phyloP scores from a whole-genome alignment of 2,888 invertebrate species.

The Vandiemenella viatica region DNA sequence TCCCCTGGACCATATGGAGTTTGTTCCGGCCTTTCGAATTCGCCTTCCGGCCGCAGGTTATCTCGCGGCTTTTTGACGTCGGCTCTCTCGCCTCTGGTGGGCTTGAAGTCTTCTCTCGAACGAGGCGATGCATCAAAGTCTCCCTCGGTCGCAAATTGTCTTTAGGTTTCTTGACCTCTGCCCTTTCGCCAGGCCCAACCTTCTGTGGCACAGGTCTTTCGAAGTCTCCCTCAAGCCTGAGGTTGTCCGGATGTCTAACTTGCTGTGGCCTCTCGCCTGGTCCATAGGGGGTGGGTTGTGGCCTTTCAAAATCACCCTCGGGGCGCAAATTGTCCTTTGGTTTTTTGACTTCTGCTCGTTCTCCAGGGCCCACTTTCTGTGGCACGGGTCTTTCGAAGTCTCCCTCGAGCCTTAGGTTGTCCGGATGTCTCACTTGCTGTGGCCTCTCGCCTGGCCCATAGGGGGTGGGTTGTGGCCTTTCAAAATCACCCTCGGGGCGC shows the following conservation, averaged over 20 bases:
- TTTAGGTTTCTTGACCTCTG: slow-evolving; percentile 24
- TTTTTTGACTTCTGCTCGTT: slow-evolving; percentile 18
- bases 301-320: slow-evolving; percentile 31
- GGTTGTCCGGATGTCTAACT: slow-evolving; percentile 26
- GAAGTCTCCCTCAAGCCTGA: slow-evolving; percentile 29
- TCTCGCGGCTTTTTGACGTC: too few relatives aligned
- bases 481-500: too few relatives aligned
- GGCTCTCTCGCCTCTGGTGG: too few relatives aligned
- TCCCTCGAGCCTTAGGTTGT: slow-evolving; percentile 16
- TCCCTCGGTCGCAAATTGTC: slow-evolving; percentile 32
- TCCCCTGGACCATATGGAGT: slow-evolving; percentile 15
- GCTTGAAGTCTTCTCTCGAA: too few relatives aligned
- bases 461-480: slow-evolving; percentile 22
- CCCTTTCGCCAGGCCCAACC: slow-evolving; percentile 15
- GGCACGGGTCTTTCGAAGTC: slow-evolving; percentile 14
- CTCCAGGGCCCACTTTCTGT: slow-evolving; percentile 13
- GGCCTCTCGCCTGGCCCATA: slow-evolving; percentile 32
- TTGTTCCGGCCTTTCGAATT: slow-evolving; percentile 19
- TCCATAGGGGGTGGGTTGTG: slow-evolving; percentile 14
- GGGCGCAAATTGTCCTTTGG: slow-evolving; percentile 46
- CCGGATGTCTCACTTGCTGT: slow-evolving; percentile 26
- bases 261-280: slow-evolving; percentile 20
- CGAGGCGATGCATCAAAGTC: too few relatives aligned
- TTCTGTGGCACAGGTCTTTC: slow-evolving; percentile 19
- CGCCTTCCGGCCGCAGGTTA: slow-evolving; percentile 20